Conservation (phyloP, 2,888 invertebrate species). For the Timandra comae region DNA sequence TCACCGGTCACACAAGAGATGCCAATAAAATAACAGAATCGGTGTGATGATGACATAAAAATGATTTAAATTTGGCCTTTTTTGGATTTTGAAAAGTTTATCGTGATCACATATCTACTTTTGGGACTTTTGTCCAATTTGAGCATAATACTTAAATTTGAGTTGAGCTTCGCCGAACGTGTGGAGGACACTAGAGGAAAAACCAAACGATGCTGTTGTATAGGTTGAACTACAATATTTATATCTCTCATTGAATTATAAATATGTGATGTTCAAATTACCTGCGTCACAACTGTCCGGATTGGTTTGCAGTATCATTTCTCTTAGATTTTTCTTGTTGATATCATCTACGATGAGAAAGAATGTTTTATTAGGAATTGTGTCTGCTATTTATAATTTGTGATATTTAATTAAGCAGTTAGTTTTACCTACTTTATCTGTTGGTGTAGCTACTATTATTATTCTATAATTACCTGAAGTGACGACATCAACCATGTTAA, state of each 20-base stretch:
- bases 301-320: slow-evolving; percentile 36
- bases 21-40: too few relatives aligned
- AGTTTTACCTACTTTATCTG: too few relatives aligned
- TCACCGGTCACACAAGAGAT: too few relatives aligned
- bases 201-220: slow-evolving; percentile 20
- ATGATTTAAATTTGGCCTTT: slow-evolving; percentile 28
- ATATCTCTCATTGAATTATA: too few relatives aligned
- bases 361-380: too few relatives aligned
- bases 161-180: slow-evolving; percentile 29
- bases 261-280: too few relatives aligned
- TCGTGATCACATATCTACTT: slow-evolving; percentile 43
- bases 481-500: slow-evolving; percentile 27
- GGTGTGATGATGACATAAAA: slow-evolving; percentile 23
- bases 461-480: slow-evolving; percentile 48
- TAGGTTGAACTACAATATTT: too few relatives aligned
- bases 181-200: slow-evolving; percentile 37
- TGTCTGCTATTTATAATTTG: too few relatives aligned
- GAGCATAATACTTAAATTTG: slow-evolving; percentile 48
- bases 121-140: slow-evolving; percentile 42
- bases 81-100: slow-evolving; percentile 42
- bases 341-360: slow-evolving; percentile 38
- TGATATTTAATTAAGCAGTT: too few relatives aligned
- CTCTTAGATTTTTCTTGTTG: slow-evolving; percentile 30
- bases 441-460: too few relatives aligned
- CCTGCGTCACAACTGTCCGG: slow-evolving; percentile 39